Conservation (phyloP, 2,888 invertebrate genomes). For the Celastrina argiolus region DNA sequence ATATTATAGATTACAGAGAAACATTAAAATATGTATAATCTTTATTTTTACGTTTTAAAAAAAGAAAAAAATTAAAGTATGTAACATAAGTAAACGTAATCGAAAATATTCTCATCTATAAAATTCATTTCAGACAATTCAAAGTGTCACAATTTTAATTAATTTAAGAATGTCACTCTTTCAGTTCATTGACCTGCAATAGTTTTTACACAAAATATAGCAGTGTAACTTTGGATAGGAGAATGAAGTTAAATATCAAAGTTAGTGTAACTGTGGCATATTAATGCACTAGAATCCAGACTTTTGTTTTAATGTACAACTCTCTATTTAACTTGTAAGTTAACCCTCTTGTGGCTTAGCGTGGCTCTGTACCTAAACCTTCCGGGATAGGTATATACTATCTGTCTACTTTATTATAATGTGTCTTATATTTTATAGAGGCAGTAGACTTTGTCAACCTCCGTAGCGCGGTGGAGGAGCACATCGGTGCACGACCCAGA, state of each 20-base stretch:
- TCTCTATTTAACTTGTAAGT: conserved; percentile 11
- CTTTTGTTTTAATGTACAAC: conserved; percentile 13
- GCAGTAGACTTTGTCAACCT: neutral
- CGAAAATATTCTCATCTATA: too few species aligned
- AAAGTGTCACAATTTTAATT: too few species aligned
- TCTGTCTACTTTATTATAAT: neutral
- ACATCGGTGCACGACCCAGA: too few species aligned
- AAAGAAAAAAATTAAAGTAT: too few species aligned
- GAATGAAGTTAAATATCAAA: neutral
- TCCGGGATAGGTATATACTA: neutral
- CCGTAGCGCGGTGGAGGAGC: too few species aligned
- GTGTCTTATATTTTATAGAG: neutral
- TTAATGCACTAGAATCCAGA: conserved; percentile 8
- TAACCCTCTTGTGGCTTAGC: conserved; percentile 3
- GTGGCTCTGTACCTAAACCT: conserved; percentile 4
- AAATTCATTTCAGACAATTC: too few species aligned
- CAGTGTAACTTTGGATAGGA: neutral
- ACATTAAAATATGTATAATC: too few species aligned
- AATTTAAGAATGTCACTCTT: too few species aligned
- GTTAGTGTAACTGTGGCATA: conserved; percentile 2
- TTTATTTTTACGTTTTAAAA: too few species aligned
- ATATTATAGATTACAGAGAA: too few species aligned
- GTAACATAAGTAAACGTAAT: too few species aligned
- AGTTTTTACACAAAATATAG: neutral
- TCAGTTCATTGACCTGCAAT: too few species aligned